Conservation (phyloP, 2,888 invertebrate species). For the Zhuqinia jingwanae region DNA sequence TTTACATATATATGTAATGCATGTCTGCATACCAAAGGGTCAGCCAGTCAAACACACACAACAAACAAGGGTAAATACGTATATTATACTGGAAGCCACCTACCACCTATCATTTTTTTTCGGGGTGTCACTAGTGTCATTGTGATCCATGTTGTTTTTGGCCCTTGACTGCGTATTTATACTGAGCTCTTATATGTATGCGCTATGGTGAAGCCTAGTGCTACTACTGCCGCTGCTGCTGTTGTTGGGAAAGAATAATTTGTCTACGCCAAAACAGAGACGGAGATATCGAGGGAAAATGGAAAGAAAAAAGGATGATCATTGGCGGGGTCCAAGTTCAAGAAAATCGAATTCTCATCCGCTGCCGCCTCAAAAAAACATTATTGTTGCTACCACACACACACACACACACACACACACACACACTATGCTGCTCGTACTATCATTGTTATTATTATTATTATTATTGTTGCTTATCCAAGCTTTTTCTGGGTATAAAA, state of each 20-base stretch:
- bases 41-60: slow-evolving; percentile 24
- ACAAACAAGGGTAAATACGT: not conserved
- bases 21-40: slow-evolving; percentile 32
- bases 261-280: slow-evolving; percentile 36
- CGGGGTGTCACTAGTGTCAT: not conserved
- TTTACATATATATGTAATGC: not conserved
- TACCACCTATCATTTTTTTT: not conserved
- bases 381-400: too few species aligned
- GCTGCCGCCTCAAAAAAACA: not conserved
- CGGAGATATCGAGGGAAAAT: not conserved
- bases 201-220: not conserved
- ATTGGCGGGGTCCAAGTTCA: not conserved
- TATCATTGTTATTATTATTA: slow-evolving; percentile 38
- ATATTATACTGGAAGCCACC: too few species aligned
- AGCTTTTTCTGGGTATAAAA: slow-evolving; percentile 41
- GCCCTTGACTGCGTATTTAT: not conserved
- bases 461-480: slow-evolving; percentile 50
- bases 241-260: slow-evolving; percentile 46
- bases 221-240: not conserved
- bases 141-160: not conserved
- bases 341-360: slow-evolving; percentile 35
- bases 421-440: not conserved
- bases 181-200: too few species aligned
- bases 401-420: too few species aligned
- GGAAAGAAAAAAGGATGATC: slow-evolving; percentile 10